phyloP scores from a whole-genome alignment of 2,797 vertebrate species.

The Hafferia zeledoni region DNA sequence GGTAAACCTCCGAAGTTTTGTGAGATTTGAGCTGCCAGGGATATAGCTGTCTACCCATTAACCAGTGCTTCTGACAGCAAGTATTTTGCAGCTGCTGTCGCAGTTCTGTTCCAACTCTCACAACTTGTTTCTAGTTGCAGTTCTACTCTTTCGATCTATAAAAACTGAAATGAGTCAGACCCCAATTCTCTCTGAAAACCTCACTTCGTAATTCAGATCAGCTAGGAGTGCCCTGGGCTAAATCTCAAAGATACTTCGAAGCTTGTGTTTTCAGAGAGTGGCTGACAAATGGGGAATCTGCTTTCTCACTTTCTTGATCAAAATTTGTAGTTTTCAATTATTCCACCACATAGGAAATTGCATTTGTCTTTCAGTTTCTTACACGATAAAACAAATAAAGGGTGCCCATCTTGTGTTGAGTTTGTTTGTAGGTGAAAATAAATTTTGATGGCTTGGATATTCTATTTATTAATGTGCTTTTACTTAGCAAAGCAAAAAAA shows the following conservation, averaged over 20 bases:
- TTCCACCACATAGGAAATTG: neutral
- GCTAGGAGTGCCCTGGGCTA: neutral
- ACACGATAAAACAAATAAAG: neutral
- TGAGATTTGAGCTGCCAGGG: neutral
- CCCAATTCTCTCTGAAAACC: neutral
- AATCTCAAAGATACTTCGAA: neutral
- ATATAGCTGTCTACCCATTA: neutral
- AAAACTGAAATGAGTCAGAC: neutral
- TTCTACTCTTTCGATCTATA: neutral
- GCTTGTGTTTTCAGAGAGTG: neutral
- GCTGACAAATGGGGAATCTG: neutral
- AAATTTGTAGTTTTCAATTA: neutral
- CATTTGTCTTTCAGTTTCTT: neutral
- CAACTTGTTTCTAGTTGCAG: neutral
- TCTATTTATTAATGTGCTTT: neutral
- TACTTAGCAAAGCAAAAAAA: conserved; percentile 15
- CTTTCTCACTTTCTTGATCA: neutral
- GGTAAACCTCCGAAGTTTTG: neutral
- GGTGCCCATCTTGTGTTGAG: neutral
- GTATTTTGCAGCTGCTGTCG: neutral
- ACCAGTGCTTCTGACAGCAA: neutral
- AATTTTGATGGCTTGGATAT: neutral
- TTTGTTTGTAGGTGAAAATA: neutral
- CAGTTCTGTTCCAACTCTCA: neutral
- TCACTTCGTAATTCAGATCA: neutral